phyloP scores from a whole-genome alignment of 1,140 invertebrate genomes.

The Ceratoteleas bidentatus region DNA sequence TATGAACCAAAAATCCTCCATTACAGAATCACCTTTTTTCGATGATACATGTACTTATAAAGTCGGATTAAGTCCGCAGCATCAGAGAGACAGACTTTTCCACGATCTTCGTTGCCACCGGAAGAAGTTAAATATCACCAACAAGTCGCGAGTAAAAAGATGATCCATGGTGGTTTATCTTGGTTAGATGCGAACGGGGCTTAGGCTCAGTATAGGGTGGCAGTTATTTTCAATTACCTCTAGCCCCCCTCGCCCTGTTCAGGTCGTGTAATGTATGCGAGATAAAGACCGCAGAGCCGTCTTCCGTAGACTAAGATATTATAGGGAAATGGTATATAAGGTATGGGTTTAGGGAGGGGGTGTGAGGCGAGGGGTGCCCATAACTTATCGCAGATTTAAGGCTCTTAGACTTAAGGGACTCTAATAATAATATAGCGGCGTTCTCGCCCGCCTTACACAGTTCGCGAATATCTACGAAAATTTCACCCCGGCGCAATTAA shows the following conservation, averaged over 20 bases:
- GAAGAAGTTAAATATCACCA: constrained; percentile 55
- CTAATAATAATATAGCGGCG: constrained; percentile 82
- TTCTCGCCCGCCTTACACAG: constrained; percentile 61
- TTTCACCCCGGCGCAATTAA: constrained; percentile 55
- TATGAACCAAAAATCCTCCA: too few relatives aligned
- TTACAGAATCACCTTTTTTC: too few relatives aligned
- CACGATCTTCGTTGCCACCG: constrained; percentile 5
- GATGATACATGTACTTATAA: too few relatives aligned
- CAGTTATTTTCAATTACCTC: constrained; percentile 82
- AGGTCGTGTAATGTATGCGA: constrained; percentile 80
- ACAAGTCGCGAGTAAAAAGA: constrained; percentile 60
- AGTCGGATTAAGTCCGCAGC: constrained; percentile 10
- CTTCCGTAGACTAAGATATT: constrained; percentile 81
- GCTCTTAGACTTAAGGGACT: constrained; percentile 83
- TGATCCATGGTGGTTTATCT: constrained; percentile 76
- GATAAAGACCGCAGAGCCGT: constrained; percentile 79
- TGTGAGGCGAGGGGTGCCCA: constrained; percentile 76
- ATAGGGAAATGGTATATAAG: constrained; percentile 80
- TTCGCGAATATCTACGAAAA: constrained; percentile 64
- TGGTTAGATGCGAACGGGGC: constrained; percentile 74
- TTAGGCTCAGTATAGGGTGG: constrained; percentile 73
- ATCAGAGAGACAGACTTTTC: constrained; percentile 14
- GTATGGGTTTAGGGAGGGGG: constrained; percentile 69
- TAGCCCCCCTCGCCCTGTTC: constrained; percentile 69
- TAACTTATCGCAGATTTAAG: constrained; percentile 83